Evolutionary conservation across 2,113 vertebrate species (phyloP).

Genomic region (Urocolius indicus): DNA sequence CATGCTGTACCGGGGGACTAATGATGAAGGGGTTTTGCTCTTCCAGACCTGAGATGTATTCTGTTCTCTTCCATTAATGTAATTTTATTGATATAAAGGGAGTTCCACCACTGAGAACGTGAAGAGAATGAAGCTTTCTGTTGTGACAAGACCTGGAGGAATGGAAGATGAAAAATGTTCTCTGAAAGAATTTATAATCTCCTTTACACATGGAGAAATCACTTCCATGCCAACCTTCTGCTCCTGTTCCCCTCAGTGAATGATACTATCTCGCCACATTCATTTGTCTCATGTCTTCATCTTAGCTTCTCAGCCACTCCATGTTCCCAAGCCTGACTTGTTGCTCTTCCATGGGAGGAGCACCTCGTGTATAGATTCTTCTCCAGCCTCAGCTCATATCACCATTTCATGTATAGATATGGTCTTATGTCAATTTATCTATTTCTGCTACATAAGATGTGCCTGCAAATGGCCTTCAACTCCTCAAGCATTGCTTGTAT

Average conservation of each 20-base stretch:
- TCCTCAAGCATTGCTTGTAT: background rate
- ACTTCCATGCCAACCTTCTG: background rate
- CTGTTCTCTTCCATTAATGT: background rate
- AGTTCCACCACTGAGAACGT: background rate
- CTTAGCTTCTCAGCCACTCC: background rate
- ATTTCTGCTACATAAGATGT: background rate
- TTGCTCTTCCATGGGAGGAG: background rate
- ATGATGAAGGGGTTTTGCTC: background rate
- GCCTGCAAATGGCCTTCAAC: background rate
- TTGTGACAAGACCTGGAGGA: background rate
- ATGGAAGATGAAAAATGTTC: background rate
- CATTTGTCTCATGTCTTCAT: background rate
- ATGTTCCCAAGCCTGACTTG: background rate
- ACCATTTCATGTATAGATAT: background rate
- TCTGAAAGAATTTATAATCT: background rate
- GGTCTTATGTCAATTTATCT: background rate
- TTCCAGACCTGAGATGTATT: background rate
- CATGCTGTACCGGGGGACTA: background rate
- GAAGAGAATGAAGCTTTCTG: background rate
- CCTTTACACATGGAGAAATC: background rate
- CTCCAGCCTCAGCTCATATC: background rate
- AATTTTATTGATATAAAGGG: background rate
- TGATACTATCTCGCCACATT: background rate
- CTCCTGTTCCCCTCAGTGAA: background rate
- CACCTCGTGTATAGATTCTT: background rate